These are phyloP conservation scores for Epinotia ramella DNA, from an alignment of 2,888 invertebrate genomes.

Conservation along the genomic window DNA sequence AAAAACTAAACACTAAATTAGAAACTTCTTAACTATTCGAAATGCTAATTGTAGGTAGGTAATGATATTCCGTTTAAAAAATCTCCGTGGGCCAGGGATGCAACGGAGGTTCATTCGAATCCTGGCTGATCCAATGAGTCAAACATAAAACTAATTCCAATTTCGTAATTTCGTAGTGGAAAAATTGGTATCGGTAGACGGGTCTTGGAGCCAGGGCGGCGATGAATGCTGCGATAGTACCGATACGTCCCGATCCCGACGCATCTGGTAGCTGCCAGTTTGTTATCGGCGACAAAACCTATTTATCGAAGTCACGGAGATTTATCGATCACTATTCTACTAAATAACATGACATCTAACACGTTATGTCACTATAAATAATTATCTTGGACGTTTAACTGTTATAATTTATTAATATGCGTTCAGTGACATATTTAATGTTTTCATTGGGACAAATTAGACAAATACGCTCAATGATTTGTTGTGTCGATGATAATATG, in stretches of 20 bases:
- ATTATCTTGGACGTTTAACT: constrained; percentile 53
- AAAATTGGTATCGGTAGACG: not conserved
- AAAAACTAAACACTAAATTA: too few relatives aligned
- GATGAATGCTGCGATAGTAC: constrained; percentile 68
- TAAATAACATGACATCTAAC: constrained; percentile 69
- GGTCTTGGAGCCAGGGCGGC: constrained; percentile 46
- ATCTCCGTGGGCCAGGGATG: too few relatives aligned
- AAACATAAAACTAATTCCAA: not conserved
- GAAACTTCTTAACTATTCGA: not conserved
- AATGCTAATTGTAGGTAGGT: not conserved
- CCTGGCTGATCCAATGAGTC: not conserved
- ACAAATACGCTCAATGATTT: constrained; percentile 36
- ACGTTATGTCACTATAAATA: constrained; percentile 67
- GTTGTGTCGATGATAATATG: constrained; percentile 39
- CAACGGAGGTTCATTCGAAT: not conserved
- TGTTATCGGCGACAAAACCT: constrained; percentile 71
- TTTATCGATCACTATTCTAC: constrained; percentile 70
- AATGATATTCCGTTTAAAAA: not conserved
- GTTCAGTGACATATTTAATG: constrained; percentile 43
- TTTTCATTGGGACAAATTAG: constrained; percentile 43
- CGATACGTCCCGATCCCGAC: constrained; percentile 55
- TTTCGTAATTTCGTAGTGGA: not conserved
- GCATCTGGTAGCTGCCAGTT: constrained; percentile 74
- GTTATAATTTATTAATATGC: constrained; percentile 46
- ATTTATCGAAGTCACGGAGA: constrained; percentile 77